Percentiles rank a stretch among this genome's conserved stretches.
Evolutionary conservation across 2,888 invertebrate genomes (phyloP).

Genomic region (Oxyteleia sp.): DNA sequence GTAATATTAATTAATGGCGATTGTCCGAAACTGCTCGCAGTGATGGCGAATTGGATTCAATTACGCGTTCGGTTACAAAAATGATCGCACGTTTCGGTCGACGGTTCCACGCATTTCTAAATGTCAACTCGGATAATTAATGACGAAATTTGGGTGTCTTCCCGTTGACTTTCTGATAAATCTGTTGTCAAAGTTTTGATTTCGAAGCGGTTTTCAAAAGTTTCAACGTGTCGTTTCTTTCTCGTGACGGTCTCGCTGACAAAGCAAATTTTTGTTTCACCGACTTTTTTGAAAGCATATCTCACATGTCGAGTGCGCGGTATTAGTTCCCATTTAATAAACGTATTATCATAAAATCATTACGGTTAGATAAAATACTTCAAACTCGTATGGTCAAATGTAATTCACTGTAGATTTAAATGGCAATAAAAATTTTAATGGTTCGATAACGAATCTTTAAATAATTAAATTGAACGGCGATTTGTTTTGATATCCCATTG

Average conservation of each 20-base stretch:
- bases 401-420: neutral
- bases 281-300: conserved; percentile 39
- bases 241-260: conserved; percentile 33
- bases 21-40: conserved; percentile 20
- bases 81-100: neutral
- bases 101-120: conserved; percentile 9
- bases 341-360: neutral
- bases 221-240: conserved; percentile 41
- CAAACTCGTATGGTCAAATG: neutral
- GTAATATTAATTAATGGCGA: conserved; percentile 44
- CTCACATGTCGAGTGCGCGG: conserved; percentile 1
- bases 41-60: conserved; percentile 19
- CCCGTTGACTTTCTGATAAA: conserved; percentile 52
- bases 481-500: conserved; percentile 18
- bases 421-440: neutral
- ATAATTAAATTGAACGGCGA: neutral
- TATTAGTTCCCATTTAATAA: neutral
- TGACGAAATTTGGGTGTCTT: conserved; percentile 32
- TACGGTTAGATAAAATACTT: neutral
- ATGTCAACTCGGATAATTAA: conserved; percentile 34
- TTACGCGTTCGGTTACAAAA: neutral
- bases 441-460: conserved; percentile 1
- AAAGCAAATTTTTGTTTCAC: conserved; percentile 43
- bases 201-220: conserved; percentile 23
- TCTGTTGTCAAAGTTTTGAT: conserved; percentile 52